phyloP scores from a whole-genome alignment of 2,113 vertebrate genomes.

The Rhinopithecus roxellana region DNA sequence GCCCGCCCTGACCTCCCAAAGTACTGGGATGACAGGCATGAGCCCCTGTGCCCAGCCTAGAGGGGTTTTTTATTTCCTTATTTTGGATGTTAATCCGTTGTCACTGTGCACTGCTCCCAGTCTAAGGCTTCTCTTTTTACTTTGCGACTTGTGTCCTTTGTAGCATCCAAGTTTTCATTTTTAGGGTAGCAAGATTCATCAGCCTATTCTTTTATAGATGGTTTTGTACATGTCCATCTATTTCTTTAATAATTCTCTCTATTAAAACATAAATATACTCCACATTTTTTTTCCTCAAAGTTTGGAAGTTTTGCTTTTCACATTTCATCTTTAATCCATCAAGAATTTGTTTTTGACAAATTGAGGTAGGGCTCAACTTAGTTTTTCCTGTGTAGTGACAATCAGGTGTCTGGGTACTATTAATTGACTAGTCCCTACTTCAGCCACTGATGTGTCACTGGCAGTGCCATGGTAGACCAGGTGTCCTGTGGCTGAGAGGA shows the following conservation, averaged over 20 bases:
- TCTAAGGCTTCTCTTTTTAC: not conserved
- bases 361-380: too few relatives aligned
- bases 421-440: fast-evolving
- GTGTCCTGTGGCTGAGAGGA: too few relatives aligned
- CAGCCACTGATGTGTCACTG: not conserved
- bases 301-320: not conserved
- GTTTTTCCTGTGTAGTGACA: not conserved
- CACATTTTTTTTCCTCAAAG: not conserved
- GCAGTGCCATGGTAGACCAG: too few relatives aligned
- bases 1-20: too few relatives aligned
- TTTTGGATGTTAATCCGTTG: not conserved
- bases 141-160: not conserved
- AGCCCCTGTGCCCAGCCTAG: not conserved
- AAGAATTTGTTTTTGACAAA: not conserved
- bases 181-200: not conserved
- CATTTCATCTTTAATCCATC: not conserved
- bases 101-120: not conserved
- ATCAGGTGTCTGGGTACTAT: fast-evolving
- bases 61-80: not conserved
- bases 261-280: not conserved
- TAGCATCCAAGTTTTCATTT: not conserved
- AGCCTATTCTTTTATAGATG: not conserved
- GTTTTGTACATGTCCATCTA: not conserved
- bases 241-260: not conserved
- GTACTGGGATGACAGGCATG: too few relatives aligned